A percentile compares a stretch with the other conserved stretches of the same genome.
Conservation (phyloP, 2,113 vertebrate genomes). For the Syrmaticus mikado region DNA sequence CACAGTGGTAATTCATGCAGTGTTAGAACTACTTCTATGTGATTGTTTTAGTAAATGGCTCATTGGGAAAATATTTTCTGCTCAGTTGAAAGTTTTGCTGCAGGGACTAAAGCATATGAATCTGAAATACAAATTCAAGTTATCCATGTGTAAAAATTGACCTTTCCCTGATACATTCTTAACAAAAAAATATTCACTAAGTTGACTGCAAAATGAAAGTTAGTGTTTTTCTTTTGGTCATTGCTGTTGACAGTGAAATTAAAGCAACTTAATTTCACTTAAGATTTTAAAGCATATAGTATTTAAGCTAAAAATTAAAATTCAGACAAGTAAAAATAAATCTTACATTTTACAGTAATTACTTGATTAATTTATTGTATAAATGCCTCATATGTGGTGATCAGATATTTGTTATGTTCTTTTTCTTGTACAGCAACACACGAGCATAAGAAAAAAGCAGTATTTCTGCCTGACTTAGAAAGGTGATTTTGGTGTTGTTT, state of each 20-base stretch:
- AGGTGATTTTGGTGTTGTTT: not conserved
- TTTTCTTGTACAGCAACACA: not conserved
- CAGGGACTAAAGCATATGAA: slow-evolving; percentile 59
- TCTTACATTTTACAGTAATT: not conserved
- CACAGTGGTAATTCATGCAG: slow-evolving; percentile 41
- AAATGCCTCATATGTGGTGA: not conserved
- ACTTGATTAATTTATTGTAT: not conserved
- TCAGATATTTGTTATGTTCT: not conserved
- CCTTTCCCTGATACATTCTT: slow-evolving; percentile 30
- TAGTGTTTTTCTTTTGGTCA: not conserved
- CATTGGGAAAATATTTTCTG: slow-evolving; percentile 75
- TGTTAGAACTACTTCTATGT: slow-evolving; percentile 42
- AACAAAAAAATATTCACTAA: not conserved
- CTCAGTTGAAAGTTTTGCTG: slow-evolving; percentile 72
- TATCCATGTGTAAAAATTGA: slow-evolving; percentile 23
- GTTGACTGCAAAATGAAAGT: not conserved
- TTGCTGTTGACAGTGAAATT: not conserved
- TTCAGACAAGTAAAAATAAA: not conserved
- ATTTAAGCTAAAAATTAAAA: not conserved
- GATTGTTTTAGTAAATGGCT: slow-evolving; percentile 74
- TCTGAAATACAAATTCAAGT: slow-evolving; percentile 40
- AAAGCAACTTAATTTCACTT: not conserved
- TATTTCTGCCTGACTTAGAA: not conserved
- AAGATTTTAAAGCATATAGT: not conserved
- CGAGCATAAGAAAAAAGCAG: not conserved